Evolutionary conservation across 53 echinoderm and acorn worm genomes (phyloP).

Genomic region (Glandiceps talaboti): DNA sequence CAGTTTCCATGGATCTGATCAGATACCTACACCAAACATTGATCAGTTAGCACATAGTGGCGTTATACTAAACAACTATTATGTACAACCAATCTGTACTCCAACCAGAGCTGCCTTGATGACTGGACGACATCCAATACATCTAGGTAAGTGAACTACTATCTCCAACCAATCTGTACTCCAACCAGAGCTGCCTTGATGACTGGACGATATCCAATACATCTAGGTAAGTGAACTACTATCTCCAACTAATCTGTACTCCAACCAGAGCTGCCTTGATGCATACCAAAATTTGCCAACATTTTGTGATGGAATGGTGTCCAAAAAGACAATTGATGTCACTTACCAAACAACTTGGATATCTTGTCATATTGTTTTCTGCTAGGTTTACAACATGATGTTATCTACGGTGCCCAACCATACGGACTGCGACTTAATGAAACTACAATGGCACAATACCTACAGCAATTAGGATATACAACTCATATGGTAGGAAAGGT

Average conservation of each 20-base stretch:
- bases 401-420: conserved; percentile 43
- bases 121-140: conserved; percentile 46
- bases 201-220: conserved; percentile 43
- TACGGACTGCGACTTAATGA: conserved; percentile 72
- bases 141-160: conserved; percentile 62
- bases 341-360: too few species aligned
- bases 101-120: conserved; percentile 33
- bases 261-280: conserved; percentile 31
- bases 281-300: conserved; percentile 35
- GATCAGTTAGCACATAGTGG: conserved; percentile 46
- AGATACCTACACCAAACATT: conserved; percentile 49
- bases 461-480: conserved; percentile 54
- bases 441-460: conserved; percentile 45
- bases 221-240: conserved; percentile 55
- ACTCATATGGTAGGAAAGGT: conserved; percentile 96
- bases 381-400: conserved; percentile 67
- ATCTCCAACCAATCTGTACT: conserved; percentile 50
- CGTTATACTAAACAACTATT: conserved; percentile 71
- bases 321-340: too few species aligned
- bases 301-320: too few species aligned
- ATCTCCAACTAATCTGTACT: conserved; percentile 47
- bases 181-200: conserved; percentile 31
- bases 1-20: conserved; percentile 87
- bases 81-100: conserved; percentile 51
- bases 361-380: too few species aligned